Base-by-base conservation (phyloP, 2,888 invertebrate species). In the Pandemis corylana region DNA sequence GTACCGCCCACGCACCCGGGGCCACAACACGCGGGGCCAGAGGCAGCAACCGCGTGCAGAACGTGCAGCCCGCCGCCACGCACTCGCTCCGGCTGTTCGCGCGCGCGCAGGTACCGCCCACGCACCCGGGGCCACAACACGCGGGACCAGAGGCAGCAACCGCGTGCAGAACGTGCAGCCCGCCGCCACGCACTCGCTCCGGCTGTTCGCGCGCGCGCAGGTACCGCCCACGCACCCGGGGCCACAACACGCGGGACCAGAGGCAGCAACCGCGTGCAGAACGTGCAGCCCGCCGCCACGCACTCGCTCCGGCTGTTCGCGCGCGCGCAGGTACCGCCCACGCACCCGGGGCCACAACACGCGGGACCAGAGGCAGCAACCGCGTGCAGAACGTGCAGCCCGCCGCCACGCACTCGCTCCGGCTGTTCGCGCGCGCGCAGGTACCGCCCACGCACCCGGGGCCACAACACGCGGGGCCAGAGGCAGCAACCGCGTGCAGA, bases 151-250 rank as follows among this genome's bases (percentile, higher is more conserved):
- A 20, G 20, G 20, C 20, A 20, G n/a, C 6, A 99, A 99, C 92
- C 95, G 99, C 77, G 98, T 99, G 15, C 98, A 98, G 92, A 98
- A 98, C 91, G 96, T 98, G 77, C 96, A 92, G 44, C 95, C 96
- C 44, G 92, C 96, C 66, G 95, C 95, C 77, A 95, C 95, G 20
- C 92, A 95, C 68, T 88, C 91, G 76, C 95, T 96, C 78, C 96
- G 97, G 83, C 95, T 97, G 70, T 97, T 97, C 83, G 97, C 97
- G 97, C 85, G 77, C 74, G 78, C 75, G 5, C 78, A 75, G 68
- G 74, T 76, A 61, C 20, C 7, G 0, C 6, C 10, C 12, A 1
- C 12, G 46, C 10, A 12, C 9, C 20, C 20, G 0, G 20, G 20
- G 20, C 20, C 0, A 20, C 20, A 20, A 20, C 20, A 20, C 20